Conservation (phyloP, 2,113 vertebrate genomes). For the Scophthalmus maximus region DNA sequence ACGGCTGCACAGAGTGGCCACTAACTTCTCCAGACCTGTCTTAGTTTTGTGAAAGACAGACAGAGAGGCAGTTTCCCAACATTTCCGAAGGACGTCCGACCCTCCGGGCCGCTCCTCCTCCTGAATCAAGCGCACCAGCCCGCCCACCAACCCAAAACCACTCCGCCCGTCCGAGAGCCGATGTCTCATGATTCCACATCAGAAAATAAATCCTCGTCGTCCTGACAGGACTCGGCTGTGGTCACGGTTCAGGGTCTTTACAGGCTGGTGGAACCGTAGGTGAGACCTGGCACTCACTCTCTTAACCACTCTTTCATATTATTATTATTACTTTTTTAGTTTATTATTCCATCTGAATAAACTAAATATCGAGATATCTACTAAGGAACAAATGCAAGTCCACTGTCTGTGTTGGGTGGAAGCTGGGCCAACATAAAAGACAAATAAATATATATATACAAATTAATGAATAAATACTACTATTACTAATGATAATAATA, state of each 20-base stretch:
- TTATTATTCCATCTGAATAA: background rate
- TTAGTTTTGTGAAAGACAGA: slow-evolving; percentile 55
- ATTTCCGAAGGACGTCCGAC: slow-evolving; percentile 60
- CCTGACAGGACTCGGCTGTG: background rate
- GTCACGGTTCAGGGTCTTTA: too few species aligned
- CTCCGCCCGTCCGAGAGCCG: slow-evolving; percentile 28
- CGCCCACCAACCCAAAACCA: slow-evolving; percentile 61
- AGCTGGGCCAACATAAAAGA: background rate
- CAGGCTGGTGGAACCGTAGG: background rate
- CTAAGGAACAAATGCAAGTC: too few species aligned
- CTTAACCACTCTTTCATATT: background rate
- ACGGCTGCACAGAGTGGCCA: slow-evolving; percentile 33
- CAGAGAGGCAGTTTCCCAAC: slow-evolving; percentile 42
- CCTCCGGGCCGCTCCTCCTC: slow-evolving; percentile 68
- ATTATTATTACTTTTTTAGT: background rate
- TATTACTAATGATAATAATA: too few species aligned
- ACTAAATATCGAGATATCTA: background rate
- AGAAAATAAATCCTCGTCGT: too few species aligned
- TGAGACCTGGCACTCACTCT: background rate
- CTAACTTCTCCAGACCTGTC: slow-evolving; percentile 65
- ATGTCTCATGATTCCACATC: background rate
- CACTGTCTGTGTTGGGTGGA: background rate
- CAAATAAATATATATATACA: too few species aligned
- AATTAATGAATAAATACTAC: too few species aligned
- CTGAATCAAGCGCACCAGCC: slow-evolving; percentile 39